These are phyloP conservation scores for Lycia hirtaria DNA, from an alignment of 2,888 invertebrate genomes.

Conservation along the genomic window DNA sequence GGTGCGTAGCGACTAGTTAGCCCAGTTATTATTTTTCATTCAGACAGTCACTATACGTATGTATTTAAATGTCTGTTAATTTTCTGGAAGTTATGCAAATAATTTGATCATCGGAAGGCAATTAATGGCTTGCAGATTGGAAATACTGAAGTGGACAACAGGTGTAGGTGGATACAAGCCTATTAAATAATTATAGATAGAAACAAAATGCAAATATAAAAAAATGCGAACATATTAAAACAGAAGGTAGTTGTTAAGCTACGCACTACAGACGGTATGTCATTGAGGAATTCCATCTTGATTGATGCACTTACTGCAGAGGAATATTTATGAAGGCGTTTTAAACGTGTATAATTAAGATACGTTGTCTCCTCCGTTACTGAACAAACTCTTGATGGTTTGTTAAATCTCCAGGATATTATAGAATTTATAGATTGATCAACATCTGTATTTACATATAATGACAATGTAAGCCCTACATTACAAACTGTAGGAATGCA, in stretches of 20 bases:
- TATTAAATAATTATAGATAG: neutral
- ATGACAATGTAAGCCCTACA: conserved; percentile 13
- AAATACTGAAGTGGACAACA: too few species aligned
- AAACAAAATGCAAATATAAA: neutral
- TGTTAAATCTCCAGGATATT: too few species aligned
- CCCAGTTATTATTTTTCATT: too few species aligned
- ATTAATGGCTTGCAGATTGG: too few species aligned
- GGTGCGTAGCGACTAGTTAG: too few species aligned
- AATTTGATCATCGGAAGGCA: too few species aligned
- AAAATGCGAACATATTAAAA: conserved; percentile 7
- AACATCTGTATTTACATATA: neutral
- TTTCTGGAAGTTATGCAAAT: too few species aligned
- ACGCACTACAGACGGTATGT: conserved; percentile 8
- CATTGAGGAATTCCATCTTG: conserved; percentile 10
- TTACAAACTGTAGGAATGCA: neutral
- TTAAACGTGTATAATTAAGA: conserved; percentile 1
- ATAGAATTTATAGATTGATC: too few species aligned
- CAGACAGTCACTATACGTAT: too few species aligned
- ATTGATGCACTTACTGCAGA: conserved; percentile 1
- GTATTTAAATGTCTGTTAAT: too few species aligned
- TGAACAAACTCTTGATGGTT: too few species aligned
- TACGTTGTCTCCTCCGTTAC: neutral
- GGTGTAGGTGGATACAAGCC: too few species aligned
- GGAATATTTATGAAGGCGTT: conserved; percentile 1
- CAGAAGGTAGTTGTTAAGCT: neutral